Evolutionary conservation across 2,113 vertebrate genomes (phyloP).

Genomic region (Tylochromis polylepis): DNA sequence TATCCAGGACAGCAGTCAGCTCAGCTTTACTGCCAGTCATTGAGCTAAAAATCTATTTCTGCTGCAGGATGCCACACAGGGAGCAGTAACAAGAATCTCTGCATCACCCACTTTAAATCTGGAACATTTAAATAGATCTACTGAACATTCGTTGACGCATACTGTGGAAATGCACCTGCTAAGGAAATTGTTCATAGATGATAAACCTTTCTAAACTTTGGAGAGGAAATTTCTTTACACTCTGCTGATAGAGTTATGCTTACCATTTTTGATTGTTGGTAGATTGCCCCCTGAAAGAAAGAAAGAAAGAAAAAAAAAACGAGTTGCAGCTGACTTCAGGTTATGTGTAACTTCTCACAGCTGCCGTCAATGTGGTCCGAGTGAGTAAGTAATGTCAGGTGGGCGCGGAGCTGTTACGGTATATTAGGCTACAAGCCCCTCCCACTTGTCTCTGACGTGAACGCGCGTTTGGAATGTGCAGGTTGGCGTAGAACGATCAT

Average conservation of each 20-base stretch:
- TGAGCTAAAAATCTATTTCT: constrained; percentile 41
- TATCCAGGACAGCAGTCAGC: constrained; percentile 3
- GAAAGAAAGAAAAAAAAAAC: too few relatives aligned
- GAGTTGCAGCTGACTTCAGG: not conserved
- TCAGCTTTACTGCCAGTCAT: constrained; percentile 22
- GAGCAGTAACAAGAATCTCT: not conserved
- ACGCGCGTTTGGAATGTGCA: not conserved
- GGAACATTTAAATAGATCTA: not conserved
- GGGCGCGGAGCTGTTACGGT: not conserved
- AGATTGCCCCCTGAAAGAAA: not conserved
- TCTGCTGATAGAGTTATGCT: not conserved
- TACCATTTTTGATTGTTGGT: constrained; percentile 41
- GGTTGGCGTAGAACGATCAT: not conserved
- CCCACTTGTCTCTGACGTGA: constrained; percentile 18
- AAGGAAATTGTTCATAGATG: not conserved
- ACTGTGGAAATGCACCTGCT: not conserved
- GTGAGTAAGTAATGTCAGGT: constrained; percentile 48
- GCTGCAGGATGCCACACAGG: not conserved
- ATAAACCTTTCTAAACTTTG: not conserved
- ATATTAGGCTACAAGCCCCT: constrained; percentile 21
- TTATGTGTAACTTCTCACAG: constrained; percentile 29
- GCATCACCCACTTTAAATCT: not conserved
- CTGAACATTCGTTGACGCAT: not conserved
- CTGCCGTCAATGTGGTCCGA: constrained; percentile 47
- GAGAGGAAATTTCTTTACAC: not conserved